phyloP scores from a whole-genome alignment of 2,888 invertebrate genomes.

The Drosophila mulleri region DNA sequence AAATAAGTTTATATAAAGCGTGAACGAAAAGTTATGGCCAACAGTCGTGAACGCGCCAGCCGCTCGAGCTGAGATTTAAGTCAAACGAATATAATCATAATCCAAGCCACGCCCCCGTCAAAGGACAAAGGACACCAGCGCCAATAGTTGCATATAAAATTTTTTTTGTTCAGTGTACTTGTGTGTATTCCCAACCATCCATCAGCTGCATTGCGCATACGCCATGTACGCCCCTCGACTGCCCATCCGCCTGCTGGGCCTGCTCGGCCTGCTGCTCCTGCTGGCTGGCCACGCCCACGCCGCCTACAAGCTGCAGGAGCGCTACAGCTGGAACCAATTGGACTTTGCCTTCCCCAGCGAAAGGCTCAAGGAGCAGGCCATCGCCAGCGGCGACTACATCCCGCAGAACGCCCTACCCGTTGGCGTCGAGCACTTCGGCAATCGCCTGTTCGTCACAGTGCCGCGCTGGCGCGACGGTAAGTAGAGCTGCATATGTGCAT shows the following conservation, averaged over 20 bases:
- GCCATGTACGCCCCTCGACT: constrained; percentile 26
- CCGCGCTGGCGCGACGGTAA: constrained; percentile 93
- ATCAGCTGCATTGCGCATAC: constrained; percentile 19
- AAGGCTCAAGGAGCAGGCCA: constrained; percentile 87
- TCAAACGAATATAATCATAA: neutral
- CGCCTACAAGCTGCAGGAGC: constrained; percentile 88
- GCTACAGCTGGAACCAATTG: constrained; percentile 90
- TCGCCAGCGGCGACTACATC: constrained; percentile 88
- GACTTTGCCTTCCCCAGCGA: constrained; percentile 91
- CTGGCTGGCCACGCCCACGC: constrained; percentile 46
- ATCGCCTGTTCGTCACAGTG: constrained; percentile 93
- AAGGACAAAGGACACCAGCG: constrained; percentile 34
- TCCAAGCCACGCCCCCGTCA: neutral
- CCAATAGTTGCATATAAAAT: neutral
- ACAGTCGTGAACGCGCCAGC: constrained; percentile 73
- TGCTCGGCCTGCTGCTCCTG: constrained; percentile 38
- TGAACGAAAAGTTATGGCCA: constrained; percentile 52
- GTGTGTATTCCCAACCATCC: neutral
- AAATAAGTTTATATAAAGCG: constrained; percentile 73
- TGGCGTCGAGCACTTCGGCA: constrained; percentile 92
- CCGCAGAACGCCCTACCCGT: constrained; percentile 93
- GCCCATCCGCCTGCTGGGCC: constrained; percentile 1
- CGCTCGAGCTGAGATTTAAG: constrained; percentile 40
- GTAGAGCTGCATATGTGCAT: constrained; percentile 47
- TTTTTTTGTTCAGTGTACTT: constrained; percentile 28